Conservation (phyloP, 2,797 vertebrate genomes). For the Sphenodon punctatus region DNA sequence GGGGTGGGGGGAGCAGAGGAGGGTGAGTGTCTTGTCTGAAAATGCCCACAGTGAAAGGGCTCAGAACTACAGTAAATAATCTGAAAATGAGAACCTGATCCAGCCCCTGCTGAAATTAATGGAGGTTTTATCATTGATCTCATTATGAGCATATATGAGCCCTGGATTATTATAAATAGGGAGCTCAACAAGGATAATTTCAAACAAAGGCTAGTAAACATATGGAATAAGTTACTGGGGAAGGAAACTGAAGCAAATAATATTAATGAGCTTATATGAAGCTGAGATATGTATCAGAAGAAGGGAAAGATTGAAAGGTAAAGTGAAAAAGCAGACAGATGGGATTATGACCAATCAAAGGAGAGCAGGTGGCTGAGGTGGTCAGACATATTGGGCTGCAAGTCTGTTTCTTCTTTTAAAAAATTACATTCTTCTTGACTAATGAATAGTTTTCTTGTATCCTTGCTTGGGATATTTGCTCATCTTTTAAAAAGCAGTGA, state of each 20-base stretch:
- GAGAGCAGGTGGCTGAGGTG: background rate
- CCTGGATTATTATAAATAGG: background rate
- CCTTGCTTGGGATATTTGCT: background rate
- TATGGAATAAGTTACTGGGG: background rate
- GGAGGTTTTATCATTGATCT: background rate
- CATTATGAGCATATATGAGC: background rate
- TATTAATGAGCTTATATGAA: constrained; percentile 12
- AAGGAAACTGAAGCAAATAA: background rate
- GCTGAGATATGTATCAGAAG: background rate
- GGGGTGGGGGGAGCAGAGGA: too few relatives aligned
- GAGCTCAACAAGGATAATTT: background rate
- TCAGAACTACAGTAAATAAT: background rate
- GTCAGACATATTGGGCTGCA: background rate
- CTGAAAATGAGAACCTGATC: background rate
- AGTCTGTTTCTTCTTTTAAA: background rate
- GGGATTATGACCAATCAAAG: background rate
- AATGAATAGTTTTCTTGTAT: background rate
- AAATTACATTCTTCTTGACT: background rate
- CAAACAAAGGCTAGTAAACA: background rate
- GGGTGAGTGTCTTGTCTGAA: too few relatives aligned
- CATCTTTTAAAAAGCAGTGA: background rate
- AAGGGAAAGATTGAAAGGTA: background rate
- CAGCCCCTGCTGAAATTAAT: background rate
- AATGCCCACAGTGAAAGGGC: background rate
- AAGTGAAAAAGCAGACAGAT: background rate